Base-by-base conservation (phyloP, 2,888 invertebrate genomes). In the Andrena praecox region DNA sequence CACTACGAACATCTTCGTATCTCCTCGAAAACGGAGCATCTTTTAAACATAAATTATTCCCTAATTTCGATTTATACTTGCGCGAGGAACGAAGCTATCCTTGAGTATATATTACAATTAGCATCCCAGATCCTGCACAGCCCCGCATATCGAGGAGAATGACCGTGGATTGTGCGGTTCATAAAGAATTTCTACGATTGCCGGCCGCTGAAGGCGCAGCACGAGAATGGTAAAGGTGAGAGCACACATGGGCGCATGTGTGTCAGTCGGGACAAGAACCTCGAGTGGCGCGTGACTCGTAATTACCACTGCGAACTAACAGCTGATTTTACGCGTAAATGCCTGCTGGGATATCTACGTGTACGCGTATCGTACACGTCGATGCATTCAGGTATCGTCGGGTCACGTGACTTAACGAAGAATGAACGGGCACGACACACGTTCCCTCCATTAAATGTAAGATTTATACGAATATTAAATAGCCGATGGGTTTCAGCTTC, bases 221-320 rank as follows among this genome's bases (percentile, higher is more conserved):
- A 60, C 42, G 20, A 27, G 59, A 72, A 63, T 24, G 67, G 62
- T 68, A 71, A 76, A 84, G 79, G 83, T 77, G 54, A 75, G 59
- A 75, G 59, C 73, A 64, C 67, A 71, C 70, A 84, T 42, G 72
- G 54, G 78, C 81, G 78, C 84, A 77, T 79, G 74, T 86, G 72
- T 73, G 78, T 72, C 81, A 71, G 62, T 29, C 60, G 56, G 78
- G 67, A 87, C 84, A 87, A 84, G 77, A 80, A 85, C 76, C 85
- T 80, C 77, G 68, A 73, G 73, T 77, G 78, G 79, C 77, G 83
- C 87, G 83, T 87, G 87, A 87, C 87, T 84, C 79, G 86, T 82
- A 78, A 71, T 85, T 85, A 76, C 66, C 77, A 70, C 69, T 82
- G 83, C 77, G 87, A 78, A 87, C 85, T 67, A 85, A 87, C 85